Base-by-base conservation (phyloP, 2,888 invertebrate species). In the Allacma fusca region DNA sequence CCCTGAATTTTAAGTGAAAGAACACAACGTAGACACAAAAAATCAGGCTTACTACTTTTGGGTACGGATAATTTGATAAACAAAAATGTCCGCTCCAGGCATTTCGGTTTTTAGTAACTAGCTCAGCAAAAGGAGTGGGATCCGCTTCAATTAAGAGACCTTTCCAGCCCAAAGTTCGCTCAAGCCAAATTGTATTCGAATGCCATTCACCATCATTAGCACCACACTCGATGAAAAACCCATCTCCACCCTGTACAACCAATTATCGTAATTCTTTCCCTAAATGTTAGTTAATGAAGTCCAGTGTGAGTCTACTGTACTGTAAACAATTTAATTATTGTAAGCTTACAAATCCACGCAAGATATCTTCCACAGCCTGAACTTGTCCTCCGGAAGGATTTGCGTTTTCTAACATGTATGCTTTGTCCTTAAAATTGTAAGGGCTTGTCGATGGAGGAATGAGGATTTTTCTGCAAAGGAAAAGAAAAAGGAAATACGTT, bases 181-280 rank as follows among this genome's bases (percentile, higher is more conserved):
- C 87, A 75, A 87, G 85, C 79, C 84, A 85, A 4, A 87, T 81
- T 23, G 86, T 86, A 79, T 87, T 87, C 16, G 87, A 86, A 19
- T 85, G 81, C 29, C 85, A 85, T 80, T 86, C 86, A 0, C 87
- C 87, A 80, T 86, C 86, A 73, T 86, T 78, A 4, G 86, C 86
- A n/a, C 87, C 87, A 77, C 86, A 86, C 81, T 87, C 87, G 19
- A 87, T 81, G 78, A 86, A 87, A 78, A 86, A 86, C 1, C 87
- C 87, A 62, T 83, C 81, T 79, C 57, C 72, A 13, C 72, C 72
- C 72, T 34, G 28, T n/a, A 62, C 9, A 5, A 23, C 19, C 21
- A 62, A 62, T 12, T 24, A 5, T 12, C 24, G 62, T 7, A 62
- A 5, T 9, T 12, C 7, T 24, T 7, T 62, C 19, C 62, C 5